These are phyloP conservation scores for Paracentrotus lividus DNA, from an alignment of 53 echinoderm and acorn worm species.

Conservation along the genomic window DNA sequence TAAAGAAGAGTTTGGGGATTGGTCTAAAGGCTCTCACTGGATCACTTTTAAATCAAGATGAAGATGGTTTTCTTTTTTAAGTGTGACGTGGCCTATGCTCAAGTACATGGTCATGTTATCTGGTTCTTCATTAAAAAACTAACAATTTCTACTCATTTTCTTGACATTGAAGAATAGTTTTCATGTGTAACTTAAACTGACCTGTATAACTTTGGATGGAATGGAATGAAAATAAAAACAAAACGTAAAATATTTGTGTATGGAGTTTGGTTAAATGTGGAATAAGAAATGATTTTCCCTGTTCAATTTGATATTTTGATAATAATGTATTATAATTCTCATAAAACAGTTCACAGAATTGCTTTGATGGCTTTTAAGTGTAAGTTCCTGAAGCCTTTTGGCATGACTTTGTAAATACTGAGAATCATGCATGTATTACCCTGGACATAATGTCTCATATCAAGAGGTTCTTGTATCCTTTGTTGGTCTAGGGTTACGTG, in stretches of 20 bases:
- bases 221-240: neutral
- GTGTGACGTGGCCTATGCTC: too few species aligned
- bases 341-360: neutral
- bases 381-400: neutral
- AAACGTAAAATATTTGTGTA: neutral
- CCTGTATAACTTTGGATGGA: neutral
- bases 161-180: too few species aligned
- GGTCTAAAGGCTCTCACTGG: too few species aligned
- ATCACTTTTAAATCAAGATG: too few species aligned
- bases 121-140: too few species aligned
- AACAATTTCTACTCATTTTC: too few species aligned
- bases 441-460: constrained; percentile 11
- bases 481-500: neutral
- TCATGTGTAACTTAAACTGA: neutral
- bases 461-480: neutral
- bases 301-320: neutral
- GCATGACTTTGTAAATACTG: neutral
- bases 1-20: neutral
- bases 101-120: too few species aligned
- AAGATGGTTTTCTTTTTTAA: too few species aligned
- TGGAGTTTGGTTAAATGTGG: neutral
- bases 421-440: constrained; percentile 9
- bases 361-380: neutral
- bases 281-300: neutral
- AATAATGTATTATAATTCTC: too few species aligned